These are phyloP conservation scores for Sarcophaga rosellei DNA, from an alignment of 2,888 invertebrate genomes.

Conservation along the genomic window DNA sequence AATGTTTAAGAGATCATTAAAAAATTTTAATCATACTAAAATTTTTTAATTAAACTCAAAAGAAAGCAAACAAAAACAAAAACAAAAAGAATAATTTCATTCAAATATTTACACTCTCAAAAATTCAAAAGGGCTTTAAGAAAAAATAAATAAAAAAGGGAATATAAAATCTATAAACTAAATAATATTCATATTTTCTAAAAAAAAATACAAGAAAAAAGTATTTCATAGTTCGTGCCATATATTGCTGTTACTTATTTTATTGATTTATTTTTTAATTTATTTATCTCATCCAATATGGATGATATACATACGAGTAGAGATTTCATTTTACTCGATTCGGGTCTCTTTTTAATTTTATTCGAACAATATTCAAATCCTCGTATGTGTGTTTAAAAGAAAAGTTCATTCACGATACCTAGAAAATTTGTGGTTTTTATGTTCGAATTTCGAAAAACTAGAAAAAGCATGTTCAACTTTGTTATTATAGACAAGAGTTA, in stretches of 20 bases:
- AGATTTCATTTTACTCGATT: too few relatives aligned
- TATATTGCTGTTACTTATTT: background rate
- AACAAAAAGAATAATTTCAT: constrained; percentile 5
- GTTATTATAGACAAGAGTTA: too few relatives aligned
- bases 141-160: background rate
- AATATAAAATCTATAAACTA: constrained; percentile 13
- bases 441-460: too few relatives aligned
- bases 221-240: background rate
- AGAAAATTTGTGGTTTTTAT: too few relatives aligned
- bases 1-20: constrained; percentile 78
- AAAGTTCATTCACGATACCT: too few relatives aligned
- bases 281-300: background rate
- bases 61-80: constrained; percentile 32
- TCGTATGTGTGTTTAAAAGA: too few relatives aligned
- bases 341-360: too few relatives aligned
- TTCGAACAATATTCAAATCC: too few relatives aligned
- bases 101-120: constrained; percentile 60
- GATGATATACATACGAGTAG: background rate
- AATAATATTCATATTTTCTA: background rate
- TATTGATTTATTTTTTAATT: background rate
- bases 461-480: too few relatives aligned
- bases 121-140: constrained; percentile 44
- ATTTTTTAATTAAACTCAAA: constrained; percentile 76
- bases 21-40: constrained; percentile 70
- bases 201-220: background rate